Evolutionary conservation across 2,797 vertebrate species (phyloP).

Genomic region (Lacerta viridis): DNA sequence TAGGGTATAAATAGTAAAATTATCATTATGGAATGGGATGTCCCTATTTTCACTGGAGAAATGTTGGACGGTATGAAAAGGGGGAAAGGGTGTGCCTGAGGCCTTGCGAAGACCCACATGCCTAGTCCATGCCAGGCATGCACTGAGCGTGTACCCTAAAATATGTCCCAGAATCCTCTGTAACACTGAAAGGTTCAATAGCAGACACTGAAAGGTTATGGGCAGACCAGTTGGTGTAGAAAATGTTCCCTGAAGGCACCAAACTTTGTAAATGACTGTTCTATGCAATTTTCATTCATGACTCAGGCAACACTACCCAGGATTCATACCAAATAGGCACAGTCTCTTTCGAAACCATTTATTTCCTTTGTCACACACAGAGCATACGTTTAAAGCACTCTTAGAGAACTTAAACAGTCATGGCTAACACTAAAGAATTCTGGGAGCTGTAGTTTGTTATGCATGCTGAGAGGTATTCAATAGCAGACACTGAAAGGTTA

Average conservation of each 20-base stretch:
- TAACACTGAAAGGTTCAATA: neutral
- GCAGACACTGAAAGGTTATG: neutral
- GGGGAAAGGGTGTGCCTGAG: no score
- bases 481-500: neutral
- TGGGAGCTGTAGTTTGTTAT: no score
- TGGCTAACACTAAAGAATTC: no score
- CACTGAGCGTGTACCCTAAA: neutral
- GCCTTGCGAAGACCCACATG: neutral
- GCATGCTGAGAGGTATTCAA: neutral
- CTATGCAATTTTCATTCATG: neutral
- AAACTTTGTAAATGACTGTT: neutral
- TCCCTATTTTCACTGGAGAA: neutral
- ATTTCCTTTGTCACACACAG: neutral
- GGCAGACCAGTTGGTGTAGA: neutral
- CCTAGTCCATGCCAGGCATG: no score
- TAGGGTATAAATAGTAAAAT: no score
- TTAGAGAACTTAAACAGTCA: no score
- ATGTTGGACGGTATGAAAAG: neutral
- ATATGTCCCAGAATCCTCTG: neutral
- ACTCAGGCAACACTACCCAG: neutral
- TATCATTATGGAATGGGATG: no score
- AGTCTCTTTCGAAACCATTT: neutral
- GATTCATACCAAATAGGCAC: neutral
- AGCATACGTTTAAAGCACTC: no score
- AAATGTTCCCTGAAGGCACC: slow-evolving; percentile 6